Evolutionary conservation across 2,113 vertebrate species (phyloP).

Genomic region (Ivindomyrus marchei): DNA sequence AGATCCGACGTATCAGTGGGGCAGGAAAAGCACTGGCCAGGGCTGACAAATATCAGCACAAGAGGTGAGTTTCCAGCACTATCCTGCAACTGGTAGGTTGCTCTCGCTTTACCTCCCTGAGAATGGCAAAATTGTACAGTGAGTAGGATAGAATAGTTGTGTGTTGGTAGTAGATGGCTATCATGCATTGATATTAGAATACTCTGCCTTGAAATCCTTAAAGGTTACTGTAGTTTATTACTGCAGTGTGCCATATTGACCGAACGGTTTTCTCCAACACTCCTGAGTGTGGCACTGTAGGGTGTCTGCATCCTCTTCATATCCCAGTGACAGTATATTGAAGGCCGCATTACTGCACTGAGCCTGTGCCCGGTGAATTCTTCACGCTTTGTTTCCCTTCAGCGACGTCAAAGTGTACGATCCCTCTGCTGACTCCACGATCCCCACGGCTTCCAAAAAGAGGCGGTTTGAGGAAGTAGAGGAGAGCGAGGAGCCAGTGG

Average conservation of each 20-base stretch:
- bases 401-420: slow-evolving; percentile 87
- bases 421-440: slow-evolving; percentile 84
- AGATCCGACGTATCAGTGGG: slow-evolving; percentile 91
- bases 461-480: slow-evolving; percentile 81
- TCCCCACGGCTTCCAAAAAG: slow-evolving; percentile 81
- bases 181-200: neutral
- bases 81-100: slow-evolving; percentile 6
- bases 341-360: neutral
- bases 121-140: neutral
- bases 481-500: slow-evolving; percentile 53
- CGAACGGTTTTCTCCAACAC: neutral
- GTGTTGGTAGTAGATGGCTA: neutral
- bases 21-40: slow-evolving; percentile 87
- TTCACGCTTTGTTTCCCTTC: slow-evolving; percentile 4
- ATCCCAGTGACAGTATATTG: neutral
- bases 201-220: neutral
- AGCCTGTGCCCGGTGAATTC: neutral
- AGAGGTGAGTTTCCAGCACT: slow-evolving; percentile 66
- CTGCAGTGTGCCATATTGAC: neutral
- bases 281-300: neutral
- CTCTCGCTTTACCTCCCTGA: neutral
- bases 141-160: neutral
- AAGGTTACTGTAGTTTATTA: neutral
- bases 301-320: neutral
- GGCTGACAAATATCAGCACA: slow-evolving; percentile 91